These are phyloP conservation scores for Metaphire vulgaris DNA, from an alignment of 1,140 invertebrate genomes.

Conservation along the genomic window DNA sequence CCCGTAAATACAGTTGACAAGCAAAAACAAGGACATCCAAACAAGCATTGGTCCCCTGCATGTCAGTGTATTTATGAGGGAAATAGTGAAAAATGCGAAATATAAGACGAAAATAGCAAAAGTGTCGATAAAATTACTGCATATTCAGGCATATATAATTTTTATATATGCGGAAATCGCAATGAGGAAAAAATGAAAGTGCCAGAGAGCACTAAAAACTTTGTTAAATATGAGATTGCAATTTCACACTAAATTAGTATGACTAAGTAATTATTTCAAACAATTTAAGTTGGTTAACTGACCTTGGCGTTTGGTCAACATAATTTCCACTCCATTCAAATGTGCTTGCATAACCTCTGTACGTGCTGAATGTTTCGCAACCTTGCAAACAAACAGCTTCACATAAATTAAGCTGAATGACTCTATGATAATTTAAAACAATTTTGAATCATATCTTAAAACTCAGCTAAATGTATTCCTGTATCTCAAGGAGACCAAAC, in stretches of 20 bases:
- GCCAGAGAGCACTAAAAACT: not conserved
- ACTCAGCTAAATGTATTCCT: not conserved
- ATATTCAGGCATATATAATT: not conserved
- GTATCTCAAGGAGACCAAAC: too few relatives aligned
- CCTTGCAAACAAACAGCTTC: not conserved
- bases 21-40: not conserved
- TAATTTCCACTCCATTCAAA: not conserved
- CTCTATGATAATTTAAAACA: not conserved
- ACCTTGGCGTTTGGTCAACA: not conserved
- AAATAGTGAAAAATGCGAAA: too few relatives aligned
- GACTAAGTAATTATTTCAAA: not conserved
- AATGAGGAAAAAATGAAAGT: too few relatives aligned
- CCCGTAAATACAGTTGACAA: not conserved
- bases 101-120: not conserved
- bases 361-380: not conserved
- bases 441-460: not conserved
- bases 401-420: not conserved
- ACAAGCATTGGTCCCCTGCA: not conserved
- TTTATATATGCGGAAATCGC: too few relatives aligned
- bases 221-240: not conserved
- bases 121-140: not conserved
- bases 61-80: not conserved
- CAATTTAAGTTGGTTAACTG: not conserved
- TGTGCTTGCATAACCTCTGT: not conserved
- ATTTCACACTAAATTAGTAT: not conserved